Conservation (phyloP, 1,140 invertebrate genomes). For the Tenebrio molitor region DNA sequence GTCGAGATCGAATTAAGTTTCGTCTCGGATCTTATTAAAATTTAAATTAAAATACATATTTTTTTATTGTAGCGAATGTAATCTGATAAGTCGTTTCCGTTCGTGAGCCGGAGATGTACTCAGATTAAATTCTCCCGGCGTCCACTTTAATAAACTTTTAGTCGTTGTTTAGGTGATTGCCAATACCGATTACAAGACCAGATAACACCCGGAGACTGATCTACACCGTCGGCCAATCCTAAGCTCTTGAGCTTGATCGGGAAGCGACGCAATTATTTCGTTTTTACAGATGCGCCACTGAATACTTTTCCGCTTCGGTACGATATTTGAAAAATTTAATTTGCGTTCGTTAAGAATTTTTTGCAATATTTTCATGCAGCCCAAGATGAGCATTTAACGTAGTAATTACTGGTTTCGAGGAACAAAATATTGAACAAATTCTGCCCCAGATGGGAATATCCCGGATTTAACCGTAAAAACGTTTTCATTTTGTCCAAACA, state of each 20-base stretch:
- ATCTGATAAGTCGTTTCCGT: slow-evolving; percentile 25
- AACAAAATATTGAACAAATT: neutral
- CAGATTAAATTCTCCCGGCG: slow-evolving; percentile 15
- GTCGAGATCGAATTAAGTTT: slow-evolving; percentile 4
- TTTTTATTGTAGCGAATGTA: slow-evolving; percentile 21
- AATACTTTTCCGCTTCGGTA: neutral
- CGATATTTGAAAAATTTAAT: neutral
- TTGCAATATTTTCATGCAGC: neutral
- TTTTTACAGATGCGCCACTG: no score
- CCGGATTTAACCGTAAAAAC: no score
- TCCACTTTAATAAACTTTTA: neutral
- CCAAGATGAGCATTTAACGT: neutral
- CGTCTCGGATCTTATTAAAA: slow-evolving; percentile 9
- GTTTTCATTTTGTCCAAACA: no score
- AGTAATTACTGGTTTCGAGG: neutral
- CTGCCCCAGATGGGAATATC: no score
- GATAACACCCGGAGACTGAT: slow-evolving; percentile 2
- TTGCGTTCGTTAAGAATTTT: neutral
- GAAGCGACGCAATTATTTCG: no score
- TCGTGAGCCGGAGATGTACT: neutral
- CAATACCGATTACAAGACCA: slow-evolving; percentile 1
- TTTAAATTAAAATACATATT: slow-evolving; percentile 29
- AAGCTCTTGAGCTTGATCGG: no score
- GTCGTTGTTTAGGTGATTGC: neutral
- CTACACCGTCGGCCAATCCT: no score